These are phyloP conservation scores for Hemiscyllium ocellatum DNA, from an alignment of 2,113 vertebrate species.

Conservation along the genomic window DNA sequence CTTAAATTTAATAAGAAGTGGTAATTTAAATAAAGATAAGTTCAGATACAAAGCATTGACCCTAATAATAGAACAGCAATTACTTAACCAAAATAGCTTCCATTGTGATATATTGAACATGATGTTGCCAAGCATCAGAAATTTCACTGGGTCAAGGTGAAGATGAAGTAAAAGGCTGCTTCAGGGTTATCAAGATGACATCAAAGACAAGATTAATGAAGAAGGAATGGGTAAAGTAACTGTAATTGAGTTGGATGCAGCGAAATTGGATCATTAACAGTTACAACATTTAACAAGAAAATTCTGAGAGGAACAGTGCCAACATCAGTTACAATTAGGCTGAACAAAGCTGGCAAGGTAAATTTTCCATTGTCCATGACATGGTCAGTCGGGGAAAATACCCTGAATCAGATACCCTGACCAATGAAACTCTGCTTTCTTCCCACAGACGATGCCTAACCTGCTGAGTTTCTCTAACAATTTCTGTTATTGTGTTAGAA, in stretches of 20 bases:
- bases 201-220: neutral
- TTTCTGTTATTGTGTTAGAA: too few species aligned
- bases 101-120: neutral
- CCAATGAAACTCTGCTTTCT: too few species aligned
- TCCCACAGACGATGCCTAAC: too few species aligned
- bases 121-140: neutral
- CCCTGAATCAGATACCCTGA: neutral
- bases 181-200: neutral
- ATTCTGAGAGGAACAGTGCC: neutral
- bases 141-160: neutral
- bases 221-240: neutral
- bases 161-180: neutral
- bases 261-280: neutral
- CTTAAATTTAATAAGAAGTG: constrained; percentile 22
- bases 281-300: neutral
- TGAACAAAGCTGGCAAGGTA: neutral
- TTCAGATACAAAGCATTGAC: constrained; percentile 18
- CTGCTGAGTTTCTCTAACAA: too few species aligned
- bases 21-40: constrained; percentile 34
- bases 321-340: neutral
- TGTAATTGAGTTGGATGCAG: neutral
- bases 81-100: constrained; percentile 23
- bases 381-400: neutral
- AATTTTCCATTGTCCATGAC: neutral
- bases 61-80: constrained; percentile 24